These are phyloP conservation scores for Neolamprologus sp. DNA, from an alignment of 2,113 vertebrate species.

Conservation along the genomic window DNA sequence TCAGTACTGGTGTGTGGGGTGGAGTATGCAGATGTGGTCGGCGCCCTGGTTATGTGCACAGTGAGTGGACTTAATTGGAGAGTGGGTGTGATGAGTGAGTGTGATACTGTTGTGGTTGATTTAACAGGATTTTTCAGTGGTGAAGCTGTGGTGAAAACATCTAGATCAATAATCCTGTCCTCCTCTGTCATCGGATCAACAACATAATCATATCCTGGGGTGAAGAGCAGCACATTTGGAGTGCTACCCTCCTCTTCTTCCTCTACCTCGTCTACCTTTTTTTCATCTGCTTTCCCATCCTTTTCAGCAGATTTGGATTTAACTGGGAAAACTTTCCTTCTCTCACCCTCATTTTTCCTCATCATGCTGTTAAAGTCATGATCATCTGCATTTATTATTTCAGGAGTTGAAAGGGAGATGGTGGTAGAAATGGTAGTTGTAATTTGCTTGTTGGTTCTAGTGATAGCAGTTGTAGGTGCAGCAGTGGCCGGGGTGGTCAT, in stretches of 20 bases:
- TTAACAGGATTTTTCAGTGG: background rate
- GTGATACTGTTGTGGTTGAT: background rate
- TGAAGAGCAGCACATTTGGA: conserved; percentile 24
- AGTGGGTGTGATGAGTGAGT: background rate
- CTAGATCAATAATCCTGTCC: conserved; percentile 44
- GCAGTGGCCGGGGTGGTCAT: background rate
- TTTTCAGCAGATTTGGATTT: background rate
- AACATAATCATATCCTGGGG: conserved; percentile 64
- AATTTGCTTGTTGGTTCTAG: background rate
- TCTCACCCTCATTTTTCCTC: conserved; percentile 16
- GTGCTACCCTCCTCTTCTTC: conserved; percentile 65
- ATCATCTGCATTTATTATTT: conserved; percentile 37
- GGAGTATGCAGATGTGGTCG: background rate
- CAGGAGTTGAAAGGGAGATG: background rate
- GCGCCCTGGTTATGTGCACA: background rate
- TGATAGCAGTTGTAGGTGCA: background rate
- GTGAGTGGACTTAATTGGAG: conserved; percentile 12
- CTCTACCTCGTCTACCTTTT: background rate
- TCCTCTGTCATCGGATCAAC: conserved; percentile 38
- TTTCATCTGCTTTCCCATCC: background rate
- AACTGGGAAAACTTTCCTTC: background rate
- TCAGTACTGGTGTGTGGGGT: conserved; percentile 15
- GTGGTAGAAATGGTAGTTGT: background rate
- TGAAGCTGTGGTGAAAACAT: conserved; percentile 12
- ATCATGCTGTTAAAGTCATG: conserved; percentile 18